Evolutionary conservation across 2,888 invertebrate species (phyloP).

Genomic region (Dyspetes luteomarginatus): DNA sequence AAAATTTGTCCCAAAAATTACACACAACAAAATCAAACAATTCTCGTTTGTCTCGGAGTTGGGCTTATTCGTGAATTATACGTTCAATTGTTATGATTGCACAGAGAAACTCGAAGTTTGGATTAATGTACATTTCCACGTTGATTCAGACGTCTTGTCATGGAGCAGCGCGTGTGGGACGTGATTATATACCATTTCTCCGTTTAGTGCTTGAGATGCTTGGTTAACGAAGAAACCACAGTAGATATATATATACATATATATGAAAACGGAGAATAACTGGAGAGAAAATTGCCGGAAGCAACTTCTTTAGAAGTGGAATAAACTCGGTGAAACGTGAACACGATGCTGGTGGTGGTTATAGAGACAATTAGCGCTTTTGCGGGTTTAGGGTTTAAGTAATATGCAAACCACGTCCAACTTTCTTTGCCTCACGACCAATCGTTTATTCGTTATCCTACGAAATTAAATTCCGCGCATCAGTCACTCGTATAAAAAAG

Average conservation of each 20-base stretch:
- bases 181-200: not conserved
- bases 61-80: too few species aligned
- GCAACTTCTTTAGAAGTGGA: constrained; percentile 25
- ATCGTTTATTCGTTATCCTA: not conserved
- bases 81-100: too few species aligned
- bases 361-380: constrained; percentile 31
- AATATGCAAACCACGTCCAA: constrained; percentile 30
- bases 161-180: not conserved
- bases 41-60: too few species aligned
- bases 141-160: too few species aligned
- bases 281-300: constrained; percentile 56
- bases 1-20: too few species aligned
- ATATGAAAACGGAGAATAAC: constrained; percentile 4
- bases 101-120: too few species aligned
- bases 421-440: not conserved
- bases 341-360: constrained; percentile 9
- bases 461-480: not conserved
- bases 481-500: not conserved
- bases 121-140: too few species aligned
- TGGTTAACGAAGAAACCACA: not conserved
- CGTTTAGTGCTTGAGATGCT: not conserved
- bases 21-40: too few species aligned
- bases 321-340: constrained; percentile 36
- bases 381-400: not conserved
- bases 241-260: not conserved